These are phyloP conservation scores for Montipora capricornis DNA, from an alignment of 64 coral and sea anemone genomes.

Conservation along the genomic window DNA sequence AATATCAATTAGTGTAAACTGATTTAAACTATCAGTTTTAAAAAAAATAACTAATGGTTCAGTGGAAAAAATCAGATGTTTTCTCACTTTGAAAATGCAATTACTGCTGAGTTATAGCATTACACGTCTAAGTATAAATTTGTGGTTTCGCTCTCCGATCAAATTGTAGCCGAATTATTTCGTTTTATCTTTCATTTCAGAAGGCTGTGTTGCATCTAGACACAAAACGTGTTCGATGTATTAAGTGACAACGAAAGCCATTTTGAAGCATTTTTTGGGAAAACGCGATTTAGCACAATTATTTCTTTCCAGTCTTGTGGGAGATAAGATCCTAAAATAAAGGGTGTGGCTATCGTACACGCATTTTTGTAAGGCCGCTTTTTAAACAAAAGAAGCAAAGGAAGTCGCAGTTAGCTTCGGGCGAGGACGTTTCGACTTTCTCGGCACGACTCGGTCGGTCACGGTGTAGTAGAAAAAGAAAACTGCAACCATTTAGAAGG, in stretches of 20 bases:
- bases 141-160: constrained; percentile 4
- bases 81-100: neutral
- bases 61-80: constrained; percentile 6
- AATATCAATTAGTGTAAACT: neutral
- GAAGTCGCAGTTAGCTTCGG: no score
- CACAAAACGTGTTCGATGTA: constrained; percentile 19
- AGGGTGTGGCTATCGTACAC: neutral
- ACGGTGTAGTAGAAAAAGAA: no score
- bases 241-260: constrained; percentile 13
- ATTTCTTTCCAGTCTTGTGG: neutral
- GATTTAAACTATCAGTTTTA: neutral
- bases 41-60: neutral
- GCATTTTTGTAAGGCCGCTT: neutral
- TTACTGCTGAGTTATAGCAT: neutral
- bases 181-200: neutral
- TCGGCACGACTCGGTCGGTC: no score
- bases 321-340: neutral
- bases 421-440: no score
- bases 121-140: neutral
- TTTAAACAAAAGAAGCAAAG: no score
- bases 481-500: no score
- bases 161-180: neutral
- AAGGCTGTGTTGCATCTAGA: neutral
- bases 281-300: neutral
- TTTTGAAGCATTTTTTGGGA: constrained; percentile 1